Conservation (phyloP, 2,888 invertebrate species). For the Pecten maximus region DNA sequence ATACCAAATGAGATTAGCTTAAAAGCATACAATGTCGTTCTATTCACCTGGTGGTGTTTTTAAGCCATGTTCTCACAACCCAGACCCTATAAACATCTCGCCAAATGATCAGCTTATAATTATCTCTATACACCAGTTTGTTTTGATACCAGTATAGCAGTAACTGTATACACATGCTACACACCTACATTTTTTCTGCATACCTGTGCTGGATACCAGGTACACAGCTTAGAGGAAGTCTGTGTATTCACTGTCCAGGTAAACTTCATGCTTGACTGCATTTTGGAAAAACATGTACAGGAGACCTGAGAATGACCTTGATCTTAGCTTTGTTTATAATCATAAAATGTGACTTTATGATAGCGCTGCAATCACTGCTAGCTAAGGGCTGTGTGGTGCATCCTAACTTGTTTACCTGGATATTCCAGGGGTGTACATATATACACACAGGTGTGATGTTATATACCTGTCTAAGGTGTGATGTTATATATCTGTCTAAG, state of each 20-base stretch:
- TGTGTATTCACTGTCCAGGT: conserved; percentile 26
- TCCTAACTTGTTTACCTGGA: not conserved
- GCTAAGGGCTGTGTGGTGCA: conserved; percentile 12
- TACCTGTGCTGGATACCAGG: not conserved
- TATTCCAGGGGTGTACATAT: not conserved
- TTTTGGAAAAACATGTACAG: conserved; percentile 28
- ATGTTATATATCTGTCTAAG: not conserved
- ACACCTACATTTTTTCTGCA: conserved; percentile 35
- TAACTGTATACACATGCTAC: not conserved
- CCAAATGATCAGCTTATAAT: conserved; percentile 28
- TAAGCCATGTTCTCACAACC: not conserved
- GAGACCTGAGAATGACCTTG: conserved; percentile 20
- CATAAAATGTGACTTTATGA: conserved; percentile 35
- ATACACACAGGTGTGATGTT: not conserved
- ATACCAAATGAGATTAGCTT: not conserved
- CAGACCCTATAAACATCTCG: not conserved
- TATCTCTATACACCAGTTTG: conserved; percentile 2
- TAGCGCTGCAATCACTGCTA: not conserved
- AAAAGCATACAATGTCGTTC: not conserved
- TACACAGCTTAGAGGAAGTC: not conserved
- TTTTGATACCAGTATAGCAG: not conserved
- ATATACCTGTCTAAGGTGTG: conserved; percentile 10
- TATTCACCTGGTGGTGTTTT: not conserved
- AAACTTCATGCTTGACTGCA: not conserved
- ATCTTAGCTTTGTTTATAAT: conserved; percentile 13